Percentiles rank a stretch among this genome's conserved stretches.
Conservation (phyloP, 2,888 invertebrate species). For the Allophyes oxyacanthae region DNA sequence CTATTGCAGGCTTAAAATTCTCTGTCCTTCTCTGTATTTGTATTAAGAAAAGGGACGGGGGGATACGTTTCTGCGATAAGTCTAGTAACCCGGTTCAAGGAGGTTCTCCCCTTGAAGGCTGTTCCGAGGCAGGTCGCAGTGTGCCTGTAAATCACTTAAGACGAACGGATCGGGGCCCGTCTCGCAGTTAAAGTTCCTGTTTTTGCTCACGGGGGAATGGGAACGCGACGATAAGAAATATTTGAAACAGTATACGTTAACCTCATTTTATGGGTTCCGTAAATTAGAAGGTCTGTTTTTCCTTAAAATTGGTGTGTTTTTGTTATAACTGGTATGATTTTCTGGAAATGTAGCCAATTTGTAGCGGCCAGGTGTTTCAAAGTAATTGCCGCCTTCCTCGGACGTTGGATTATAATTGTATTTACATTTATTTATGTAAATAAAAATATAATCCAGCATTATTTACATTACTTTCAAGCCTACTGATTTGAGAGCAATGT, state of each 20-base stretch:
- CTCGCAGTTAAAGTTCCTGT: slow-evolving; percentile 79
- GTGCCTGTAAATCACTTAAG: slow-evolving; percentile 87
- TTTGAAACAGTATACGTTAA: slow-evolving; percentile 73
- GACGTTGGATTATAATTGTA: slow-evolving; percentile 6
- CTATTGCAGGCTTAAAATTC: slow-evolving; percentile 71
- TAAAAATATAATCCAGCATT: no score
- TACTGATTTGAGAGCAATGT: not conserved
- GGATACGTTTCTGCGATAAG: slow-evolving; percentile 62
- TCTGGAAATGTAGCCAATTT: slow-evolving; percentile 42
- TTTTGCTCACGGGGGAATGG: slow-evolving; percentile 78
- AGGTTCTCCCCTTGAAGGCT: slow-evolving; percentile 66
- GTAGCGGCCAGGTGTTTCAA: slow-evolving; percentile 31
- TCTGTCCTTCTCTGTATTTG: slow-evolving; percentile 69
- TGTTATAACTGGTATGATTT: slow-evolving; percentile 44
- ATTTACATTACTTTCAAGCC: no score
- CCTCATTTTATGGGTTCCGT: slow-evolving; percentile 57
- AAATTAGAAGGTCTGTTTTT: slow-evolving; percentile 55
- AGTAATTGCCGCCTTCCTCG: slow-evolving; percentile 17
- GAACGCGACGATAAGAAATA: slow-evolving; percentile 76
- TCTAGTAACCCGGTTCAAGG: slow-evolving; percentile 77
- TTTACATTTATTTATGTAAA: slow-evolving; percentile 24
- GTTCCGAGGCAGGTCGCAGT: slow-evolving; percentile 75
- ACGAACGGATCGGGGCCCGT: slow-evolving; percentile 71
- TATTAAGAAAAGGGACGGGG: slow-evolving; percentile 66
- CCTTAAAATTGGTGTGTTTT: slow-evolving; percentile 36